Percentiles rank a stretch among this genome's conserved stretches.
phyloP scores from a whole-genome alignment of 2,797 vertebrate genomes.

The Eulemur rubriventer region DNA sequence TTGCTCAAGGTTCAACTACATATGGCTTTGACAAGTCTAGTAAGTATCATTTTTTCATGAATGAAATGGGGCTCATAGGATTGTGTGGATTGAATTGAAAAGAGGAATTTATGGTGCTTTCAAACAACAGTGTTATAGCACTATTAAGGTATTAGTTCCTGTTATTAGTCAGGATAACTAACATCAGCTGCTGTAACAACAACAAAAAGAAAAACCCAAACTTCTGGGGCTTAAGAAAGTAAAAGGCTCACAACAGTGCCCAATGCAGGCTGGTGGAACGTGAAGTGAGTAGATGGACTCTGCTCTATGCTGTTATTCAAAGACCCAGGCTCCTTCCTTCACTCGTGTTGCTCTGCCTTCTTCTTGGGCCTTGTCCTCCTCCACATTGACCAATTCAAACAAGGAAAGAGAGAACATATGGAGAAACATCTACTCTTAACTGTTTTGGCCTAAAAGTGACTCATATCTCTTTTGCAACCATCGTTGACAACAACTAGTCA shows the following conservation, averaged over 20 bases:
- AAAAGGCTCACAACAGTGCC: background rate
- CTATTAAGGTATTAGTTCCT: background rate
- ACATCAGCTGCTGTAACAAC: background rate
- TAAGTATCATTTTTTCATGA: background rate
- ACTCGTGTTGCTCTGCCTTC: background rate
- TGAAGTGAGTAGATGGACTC: background rate
- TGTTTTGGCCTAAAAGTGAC: background rate
- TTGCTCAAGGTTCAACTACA: background rate
- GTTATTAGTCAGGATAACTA: background rate
- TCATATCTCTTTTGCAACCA: background rate
- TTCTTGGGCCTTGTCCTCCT: background rate
- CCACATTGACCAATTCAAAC: background rate
- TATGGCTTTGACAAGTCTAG: background rate
- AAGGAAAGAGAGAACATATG: background rate
- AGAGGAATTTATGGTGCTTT: background rate
- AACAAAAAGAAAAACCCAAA: background rate
- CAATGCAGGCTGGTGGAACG: background rate
- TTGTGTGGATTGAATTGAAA: background rate
- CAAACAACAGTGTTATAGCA: background rate
- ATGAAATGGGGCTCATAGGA: background rate
- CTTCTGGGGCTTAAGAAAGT: background rate
- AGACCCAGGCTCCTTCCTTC: background rate
- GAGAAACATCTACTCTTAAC: background rate
- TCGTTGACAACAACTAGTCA: background rate
- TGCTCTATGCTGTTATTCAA: background rate